Evolutionary conservation across 1,140 invertebrate genomes (phyloP).

Genomic region (Drosophila hydei): DNA sequence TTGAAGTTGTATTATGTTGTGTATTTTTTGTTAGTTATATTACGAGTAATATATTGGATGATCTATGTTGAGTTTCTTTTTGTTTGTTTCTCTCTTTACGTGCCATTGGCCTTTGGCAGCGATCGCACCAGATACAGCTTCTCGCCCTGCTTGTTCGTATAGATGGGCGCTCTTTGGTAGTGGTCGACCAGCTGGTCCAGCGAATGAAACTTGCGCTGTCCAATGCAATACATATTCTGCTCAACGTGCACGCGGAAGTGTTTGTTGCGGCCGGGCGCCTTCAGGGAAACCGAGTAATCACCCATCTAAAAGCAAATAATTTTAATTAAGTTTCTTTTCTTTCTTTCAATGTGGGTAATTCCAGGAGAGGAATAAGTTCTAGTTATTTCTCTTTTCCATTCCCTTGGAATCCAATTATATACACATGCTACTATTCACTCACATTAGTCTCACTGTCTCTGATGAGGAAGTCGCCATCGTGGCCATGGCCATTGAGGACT

Average conservation of each 20-base stretch:
- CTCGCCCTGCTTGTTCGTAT: constrained; percentile 97
- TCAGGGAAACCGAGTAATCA: constrained; percentile 99
- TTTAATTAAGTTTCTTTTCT: background rate
- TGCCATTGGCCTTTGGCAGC: constrained; percentile 88
- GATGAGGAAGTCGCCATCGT: constrained; percentile 99
- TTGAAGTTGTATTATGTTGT: constrained; percentile 30
- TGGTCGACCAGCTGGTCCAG: constrained; percentile 98
- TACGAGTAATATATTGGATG: constrained; percentile 63
- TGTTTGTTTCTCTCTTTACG: constrained; percentile 54
- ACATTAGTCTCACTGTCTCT: constrained; percentile 99
- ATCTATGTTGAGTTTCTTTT: constrained; percentile 15
- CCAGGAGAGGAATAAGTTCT: background rate
- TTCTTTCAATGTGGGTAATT: background rate
- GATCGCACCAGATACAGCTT: constrained; percentile 96
- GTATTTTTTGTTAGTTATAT: constrained; percentile 56
- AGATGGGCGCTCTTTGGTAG: constrained; percentile 99
- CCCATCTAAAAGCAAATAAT: constrained; percentile 90
- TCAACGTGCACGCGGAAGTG: constrained; percentile 99
- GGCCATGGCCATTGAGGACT: constrained; percentile 95
- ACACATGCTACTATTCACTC: no score
- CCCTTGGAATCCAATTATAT: background rate
- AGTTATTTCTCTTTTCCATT: background rate
- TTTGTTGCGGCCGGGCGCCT: constrained; percentile 98
- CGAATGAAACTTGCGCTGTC: constrained; percentile 97
- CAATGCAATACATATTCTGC: constrained; percentile 97